phyloP scores from a whole-genome alignment of 2,797 vertebrate genomes.

The Cirrhinus molitorella region DNA sequence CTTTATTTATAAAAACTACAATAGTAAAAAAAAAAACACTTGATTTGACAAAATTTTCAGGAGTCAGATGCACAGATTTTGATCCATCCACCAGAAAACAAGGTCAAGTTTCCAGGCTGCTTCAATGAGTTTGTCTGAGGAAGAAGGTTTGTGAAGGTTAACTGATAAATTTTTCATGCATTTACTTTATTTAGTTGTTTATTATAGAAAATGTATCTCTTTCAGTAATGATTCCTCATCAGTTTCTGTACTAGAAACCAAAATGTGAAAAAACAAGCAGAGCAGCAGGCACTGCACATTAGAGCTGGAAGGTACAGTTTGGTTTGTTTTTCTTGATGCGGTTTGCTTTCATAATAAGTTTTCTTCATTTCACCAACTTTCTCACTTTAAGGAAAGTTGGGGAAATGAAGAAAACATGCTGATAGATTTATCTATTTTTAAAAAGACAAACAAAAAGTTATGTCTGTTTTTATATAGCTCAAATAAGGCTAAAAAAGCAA shows the following conservation, averaged over 20 bases:
- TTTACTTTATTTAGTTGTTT: background rate
- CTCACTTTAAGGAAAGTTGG: background rate
- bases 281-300: background rate
- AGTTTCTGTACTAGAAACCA: too few species aligned
- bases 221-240: background rate
- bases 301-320: background rate
- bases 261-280: background rate
- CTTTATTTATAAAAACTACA: background rate
- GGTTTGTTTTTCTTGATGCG: background rate
- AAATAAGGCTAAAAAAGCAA: constrained; percentile 5
- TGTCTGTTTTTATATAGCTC: constrained; percentile 13
- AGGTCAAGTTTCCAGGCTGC: background rate
- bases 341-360: background rate
- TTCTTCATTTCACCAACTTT: background rate
- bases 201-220: background rate
- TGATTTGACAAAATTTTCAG: background rate
- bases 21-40: background rate
- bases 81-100: background rate
- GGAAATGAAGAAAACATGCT: constrained; percentile 6
- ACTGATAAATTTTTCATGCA: background rate
- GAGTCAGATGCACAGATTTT: background rate
- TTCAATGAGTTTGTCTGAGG: background rate
- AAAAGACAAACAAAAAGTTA: constrained; percentile 13
- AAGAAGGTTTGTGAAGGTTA: background rate
- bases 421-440: constrained; percentile 18